Conservation (phyloP, 1,140 invertebrate genomes). For the Nebria ingens region DNA sequence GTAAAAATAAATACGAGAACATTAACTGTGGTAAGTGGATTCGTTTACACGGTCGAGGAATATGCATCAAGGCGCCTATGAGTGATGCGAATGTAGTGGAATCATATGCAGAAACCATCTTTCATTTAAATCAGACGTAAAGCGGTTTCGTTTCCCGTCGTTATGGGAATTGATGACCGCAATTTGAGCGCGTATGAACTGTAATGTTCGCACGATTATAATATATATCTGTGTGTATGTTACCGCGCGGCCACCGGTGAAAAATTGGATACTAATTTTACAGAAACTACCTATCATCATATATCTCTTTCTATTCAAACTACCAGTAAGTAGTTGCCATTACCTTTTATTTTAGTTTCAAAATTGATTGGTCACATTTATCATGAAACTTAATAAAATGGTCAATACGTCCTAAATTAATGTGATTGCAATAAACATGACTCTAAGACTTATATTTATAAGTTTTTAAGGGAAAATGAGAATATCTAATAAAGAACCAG, state of each 20-base stretch:
- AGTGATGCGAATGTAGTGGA: not conserved
- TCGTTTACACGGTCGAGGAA: not conserved
- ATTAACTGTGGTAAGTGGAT: no score
- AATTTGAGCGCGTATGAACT: slow-evolving; percentile 3
- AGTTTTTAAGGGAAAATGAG: no score
- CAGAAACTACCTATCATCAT: not conserved
- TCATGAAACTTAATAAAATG: no score
- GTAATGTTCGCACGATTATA: slow-evolving; percentile 9
- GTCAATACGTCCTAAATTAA: no score
- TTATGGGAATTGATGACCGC: slow-evolving; percentile 1
- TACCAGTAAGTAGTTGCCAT: no score
- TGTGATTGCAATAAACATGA: no score
- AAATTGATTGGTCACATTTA: no score
- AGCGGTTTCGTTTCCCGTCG: slow-evolving; percentile 2
- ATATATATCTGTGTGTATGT: no score
- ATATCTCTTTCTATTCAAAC: no score
- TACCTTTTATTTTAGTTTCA: no score
- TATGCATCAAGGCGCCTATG: not conserved
- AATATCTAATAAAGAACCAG: no score
- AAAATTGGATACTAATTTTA: slow-evolving; percentile 3
- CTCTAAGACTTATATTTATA: no score
- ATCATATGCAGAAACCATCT: not conserved
- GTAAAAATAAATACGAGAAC: not conserved
- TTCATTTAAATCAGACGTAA: slow-evolving; percentile 9
- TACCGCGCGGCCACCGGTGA: not conserved